These are phyloP conservation scores for Acanthopleura granulata DNA, from an alignment of 2,888 invertebrate species.

Conservation along the genomic window DNA sequence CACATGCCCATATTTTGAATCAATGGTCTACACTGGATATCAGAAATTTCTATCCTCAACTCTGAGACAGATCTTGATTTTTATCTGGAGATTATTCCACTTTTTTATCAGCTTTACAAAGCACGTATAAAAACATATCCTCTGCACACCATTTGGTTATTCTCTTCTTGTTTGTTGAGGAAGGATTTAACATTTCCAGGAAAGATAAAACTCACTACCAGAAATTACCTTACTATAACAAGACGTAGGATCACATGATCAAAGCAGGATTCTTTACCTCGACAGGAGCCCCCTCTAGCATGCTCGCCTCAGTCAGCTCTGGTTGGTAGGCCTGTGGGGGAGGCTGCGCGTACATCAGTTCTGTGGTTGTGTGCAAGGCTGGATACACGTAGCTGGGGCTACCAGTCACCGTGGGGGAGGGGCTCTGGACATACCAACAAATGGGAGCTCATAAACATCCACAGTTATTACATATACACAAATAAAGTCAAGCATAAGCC, in stretches of 20 bases:
- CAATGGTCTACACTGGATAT: too few species aligned
- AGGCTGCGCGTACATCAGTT: constrained; percentile 61
- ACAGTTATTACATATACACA: too few species aligned
- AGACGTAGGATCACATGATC: constrained; percentile 21
- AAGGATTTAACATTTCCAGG: too few species aligned
- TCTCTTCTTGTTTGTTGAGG: too few species aligned
- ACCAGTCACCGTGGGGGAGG: constrained; percentile 49
- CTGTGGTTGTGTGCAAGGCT: constrained; percentile 56
- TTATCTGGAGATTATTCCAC: too few species aligned
- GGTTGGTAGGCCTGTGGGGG: constrained; percentile 53
- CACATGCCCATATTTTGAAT: neutral
- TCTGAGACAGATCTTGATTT: too few species aligned
- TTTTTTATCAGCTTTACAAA: too few species aligned
- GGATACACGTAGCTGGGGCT: constrained; percentile 54
- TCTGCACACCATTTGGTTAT: neutral
- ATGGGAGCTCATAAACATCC: too few species aligned
- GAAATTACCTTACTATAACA: constrained; percentile 5
- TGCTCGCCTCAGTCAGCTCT: constrained; percentile 45
- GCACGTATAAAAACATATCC: neutral
- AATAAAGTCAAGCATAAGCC: too few species aligned
- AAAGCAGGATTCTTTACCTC: constrained; percentile 44
- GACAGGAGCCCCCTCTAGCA: constrained; percentile 46
- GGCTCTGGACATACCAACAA: constrained; percentile 41
- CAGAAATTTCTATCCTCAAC: too few species aligned
- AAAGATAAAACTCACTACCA: too few species aligned